Base-by-base conservation (phyloP, 2,888 invertebrate genomes). In the Cerastis leucographa region DNA sequence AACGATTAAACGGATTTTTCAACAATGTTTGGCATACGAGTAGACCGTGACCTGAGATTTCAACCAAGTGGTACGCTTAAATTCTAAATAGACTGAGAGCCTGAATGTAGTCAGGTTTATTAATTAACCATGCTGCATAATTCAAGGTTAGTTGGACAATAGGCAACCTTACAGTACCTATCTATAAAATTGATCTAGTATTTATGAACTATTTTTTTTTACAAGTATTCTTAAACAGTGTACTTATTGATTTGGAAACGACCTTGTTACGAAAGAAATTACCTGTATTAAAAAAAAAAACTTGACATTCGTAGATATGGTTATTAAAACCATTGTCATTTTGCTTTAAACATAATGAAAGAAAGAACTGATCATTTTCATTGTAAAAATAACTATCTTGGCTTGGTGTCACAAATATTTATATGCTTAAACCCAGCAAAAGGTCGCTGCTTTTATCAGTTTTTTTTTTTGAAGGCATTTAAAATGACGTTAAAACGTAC, bases 171-270 rank as follows among this genome's bases (percentile, higher is more conserved):
- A 12, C 44, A 44, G 44, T 12, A 7, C 49, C 49, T 49, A 19
- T 49, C 7, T 49, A 49, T 19, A 17, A 19, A 49, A 19, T 7
- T 7, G 17, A 49, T 49, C 17, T 12, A 44, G 44, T 35, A 12
- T 11, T 44, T 44, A 12, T 44, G 44, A 44, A 44, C 44, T 12
- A 0, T 42, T 42, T 1, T 1, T 42, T 11, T 19, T 35, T 46
- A 35, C 40, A 14, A 25, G 35, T 49, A 9, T 54, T 44, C 46
- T 56, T 46, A 40, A 40, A 64, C 22, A 62, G 25, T 54, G 35
- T 54, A n/a, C n/a, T n/a, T n/a, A 76, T 77, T 46, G 77, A 76
- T 54, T n/a, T 2, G 11, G 22, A 73, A 65, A 67, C 14, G 67
- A 46, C 62, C 62, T 56, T 68, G 62, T 64, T 40, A 46, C 62